Evolutionary conservation across 2,888 invertebrate species (phyloP).

Genomic region (Lycia hirtaria): DNA sequence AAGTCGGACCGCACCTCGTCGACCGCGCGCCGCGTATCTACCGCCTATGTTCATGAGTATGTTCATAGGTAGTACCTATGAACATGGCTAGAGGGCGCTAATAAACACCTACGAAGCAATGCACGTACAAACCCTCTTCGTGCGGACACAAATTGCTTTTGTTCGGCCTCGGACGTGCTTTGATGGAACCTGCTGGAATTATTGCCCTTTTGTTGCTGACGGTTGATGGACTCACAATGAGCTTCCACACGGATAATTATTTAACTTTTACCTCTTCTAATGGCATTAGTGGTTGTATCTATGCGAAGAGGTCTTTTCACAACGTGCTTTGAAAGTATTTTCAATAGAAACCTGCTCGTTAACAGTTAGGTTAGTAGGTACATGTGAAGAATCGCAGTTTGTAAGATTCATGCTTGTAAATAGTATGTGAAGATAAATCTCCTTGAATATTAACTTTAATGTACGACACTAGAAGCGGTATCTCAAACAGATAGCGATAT

Average conservation of each 20-base stretch:
- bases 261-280: constrained; percentile 66
- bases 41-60: too few species aligned
- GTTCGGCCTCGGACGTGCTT: constrained; percentile 75
- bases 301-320: constrained; percentile 48
- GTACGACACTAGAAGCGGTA: constrained; percentile 20
- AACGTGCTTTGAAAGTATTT: constrained; percentile 32
- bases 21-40: constrained; percentile 45
- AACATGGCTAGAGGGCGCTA: constrained; percentile 69
- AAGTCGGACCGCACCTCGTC: constrained; percentile 41
- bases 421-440: constrained; percentile 4
- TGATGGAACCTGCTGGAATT: constrained; percentile 65
- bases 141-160: constrained; percentile 83
- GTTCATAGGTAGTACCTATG: too few species aligned
- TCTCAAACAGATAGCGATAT: constrained; percentile 33
- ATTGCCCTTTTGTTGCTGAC: constrained; percentile 56
- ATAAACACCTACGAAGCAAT: constrained; percentile 79
- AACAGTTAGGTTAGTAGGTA: constrained; percentile 12
- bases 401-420: constrained; percentile 11
- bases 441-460: constrained; percentile 17
- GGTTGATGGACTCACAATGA: constrained; percentile 71
- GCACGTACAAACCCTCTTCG: constrained; percentile 79
- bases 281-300: constrained; percentile 44
- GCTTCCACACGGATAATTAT: constrained; percentile 60
- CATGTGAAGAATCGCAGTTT: constrained; percentile 2
- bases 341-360: constrained; percentile 28